Conservation (phyloP, 2,888 invertebrate genomes). For the Malthinus flaveolus region DNA sequence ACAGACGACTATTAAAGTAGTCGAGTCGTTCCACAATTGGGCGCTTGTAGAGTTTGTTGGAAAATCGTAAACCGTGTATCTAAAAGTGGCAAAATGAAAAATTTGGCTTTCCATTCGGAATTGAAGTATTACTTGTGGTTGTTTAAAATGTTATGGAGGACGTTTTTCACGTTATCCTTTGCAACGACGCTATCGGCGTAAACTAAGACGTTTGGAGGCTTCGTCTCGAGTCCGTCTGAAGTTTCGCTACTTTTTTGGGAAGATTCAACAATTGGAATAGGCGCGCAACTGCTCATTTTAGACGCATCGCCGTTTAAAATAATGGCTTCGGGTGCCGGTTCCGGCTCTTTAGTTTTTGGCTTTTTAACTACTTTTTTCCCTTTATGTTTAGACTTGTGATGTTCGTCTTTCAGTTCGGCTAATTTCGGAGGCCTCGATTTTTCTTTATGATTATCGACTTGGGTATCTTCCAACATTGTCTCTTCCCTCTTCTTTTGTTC, state of each 20-base stretch:
- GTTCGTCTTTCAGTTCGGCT: slow-evolving; percentile 11
- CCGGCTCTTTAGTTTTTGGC: neutral
- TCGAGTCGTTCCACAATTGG: slow-evolving; percentile 46
- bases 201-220: slow-evolving; percentile 80
- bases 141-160: slow-evolving; percentile 70
- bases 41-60: slow-evolving; percentile 40
- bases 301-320: neutral
- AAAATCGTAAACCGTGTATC: slow-evolving; percentile 69
- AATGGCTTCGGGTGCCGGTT: neutral
- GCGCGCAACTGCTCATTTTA: no score
- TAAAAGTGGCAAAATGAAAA: no score
- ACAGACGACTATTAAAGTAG: slow-evolving; percentile 71
- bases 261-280: neutral
- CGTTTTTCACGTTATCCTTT: slow-evolving; percentile 73
- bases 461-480: slow-evolving; percentile 1
- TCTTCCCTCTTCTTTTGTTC: slow-evolving; percentile 19
- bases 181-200: slow-evolving; percentile 78
- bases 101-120: neutral
- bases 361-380: neutral
- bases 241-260: neutral
- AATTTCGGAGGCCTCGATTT: slow-evolving; percentile 16
- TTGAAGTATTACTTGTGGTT: slow-evolving; percentile 64
- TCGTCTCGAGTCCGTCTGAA: slow-evolving; percentile 48
- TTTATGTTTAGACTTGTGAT: slow-evolving; percentile 9
- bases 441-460: neutral